Percentiles rank a stretch among this genome's conserved stretches.
These are phyloP conservation scores for Napeogenes inachia DNA, from an alignment of 2,888 invertebrate genomes.

Conservation along the genomic window DNA sequence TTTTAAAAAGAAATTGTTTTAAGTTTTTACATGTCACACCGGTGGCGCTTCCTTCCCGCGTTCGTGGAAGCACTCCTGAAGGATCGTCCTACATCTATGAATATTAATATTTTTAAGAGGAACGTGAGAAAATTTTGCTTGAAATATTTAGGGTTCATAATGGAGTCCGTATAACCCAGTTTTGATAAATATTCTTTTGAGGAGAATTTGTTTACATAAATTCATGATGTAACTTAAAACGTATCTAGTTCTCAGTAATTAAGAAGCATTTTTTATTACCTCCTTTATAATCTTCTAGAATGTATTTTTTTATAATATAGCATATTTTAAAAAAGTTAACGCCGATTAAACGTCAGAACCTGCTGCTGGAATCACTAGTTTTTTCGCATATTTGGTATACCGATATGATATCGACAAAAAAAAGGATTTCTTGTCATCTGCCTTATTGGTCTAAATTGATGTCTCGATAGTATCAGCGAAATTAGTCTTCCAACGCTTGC, in stretches of 20 bases:
- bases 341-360: too few relatives aligned
- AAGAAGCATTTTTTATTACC: too few relatives aligned
- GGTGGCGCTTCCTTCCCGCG: not conserved
- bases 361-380: too few relatives aligned
- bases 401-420: too few relatives aligned
- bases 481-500: too few relatives aligned
- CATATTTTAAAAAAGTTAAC: too few relatives aligned
- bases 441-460: too few relatives aligned
- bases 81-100: conserved; percentile 16
- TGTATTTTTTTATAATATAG: too few relatives aligned
- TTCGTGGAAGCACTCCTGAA: not conserved
- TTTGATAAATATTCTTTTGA: conserved; percentile 1
- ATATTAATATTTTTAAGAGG: conserved; percentile 22
- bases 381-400: too few relatives aligned
- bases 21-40: not conserved
- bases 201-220: not conserved
- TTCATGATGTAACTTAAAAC: not conserved
- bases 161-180: not conserved
- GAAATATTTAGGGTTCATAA: not conserved
- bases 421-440: too few relatives aligned
- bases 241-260: not conserved
- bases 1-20: not conserved
- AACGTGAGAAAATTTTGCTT: conserved; percentile 10
- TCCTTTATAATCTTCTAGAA: too few relatives aligned
- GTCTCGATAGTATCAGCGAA: too few relatives aligned